Conservation (phyloP, 2,113 vertebrate genomes). For the Corythoichthys intestinalis region DNA sequence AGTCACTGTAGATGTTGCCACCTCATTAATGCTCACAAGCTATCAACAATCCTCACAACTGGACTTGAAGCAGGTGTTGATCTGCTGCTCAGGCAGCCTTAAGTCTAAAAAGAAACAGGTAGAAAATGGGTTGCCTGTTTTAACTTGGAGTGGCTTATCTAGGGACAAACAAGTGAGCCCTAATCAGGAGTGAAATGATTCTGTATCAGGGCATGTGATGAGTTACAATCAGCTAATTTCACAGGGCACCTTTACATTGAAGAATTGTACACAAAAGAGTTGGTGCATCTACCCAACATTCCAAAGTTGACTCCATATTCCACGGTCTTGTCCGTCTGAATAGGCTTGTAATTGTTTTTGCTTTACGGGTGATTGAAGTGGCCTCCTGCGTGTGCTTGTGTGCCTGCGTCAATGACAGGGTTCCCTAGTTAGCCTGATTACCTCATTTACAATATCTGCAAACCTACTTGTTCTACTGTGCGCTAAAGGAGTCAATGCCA, state of each 20-base stretch:
- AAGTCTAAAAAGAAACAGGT: slow-evolving; percentile 22
- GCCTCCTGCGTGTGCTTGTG: slow-evolving; percentile 26
- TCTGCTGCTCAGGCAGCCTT: slow-evolving; percentile 62
- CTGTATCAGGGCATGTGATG: slow-evolving; percentile 65
- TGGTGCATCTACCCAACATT: slow-evolving; percentile 63
- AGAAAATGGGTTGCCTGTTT: slow-evolving; percentile 46
- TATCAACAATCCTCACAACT: slow-evolving; percentile 66
- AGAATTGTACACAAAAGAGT: slow-evolving; percentile 20
- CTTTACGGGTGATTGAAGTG: slow-evolving; percentile 44
- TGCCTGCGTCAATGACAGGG: slow-evolving; percentile 64
- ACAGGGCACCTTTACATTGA: slow-evolving; percentile 60
- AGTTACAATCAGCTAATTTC: slow-evolving; percentile 67
- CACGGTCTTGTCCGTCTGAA: slow-evolving; percentile 51
- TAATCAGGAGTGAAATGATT: slow-evolving; percentile 48
- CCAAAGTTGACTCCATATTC: slow-evolving; percentile 60
- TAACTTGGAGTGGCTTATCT: slow-evolving; percentile 59
- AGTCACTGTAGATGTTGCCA: slow-evolving; percentile 62
- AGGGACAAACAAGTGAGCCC: slow-evolving; percentile 47
- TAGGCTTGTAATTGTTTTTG: slow-evolving; percentile 17
- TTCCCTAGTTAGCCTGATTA: slow-evolving; percentile 73
- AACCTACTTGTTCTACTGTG: slow-evolving; percentile 73
- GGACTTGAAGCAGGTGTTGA: slow-evolving; percentile 56
- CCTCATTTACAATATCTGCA: slow-evolving; percentile 78
- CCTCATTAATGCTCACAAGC: slow-evolving; percentile 60
- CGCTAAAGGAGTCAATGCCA: slow-evolving; percentile 70